These are phyloP conservation scores for Bhutanitis thaidina DNA, from an alignment of 2,888 invertebrate genomes.

Conservation along the genomic window DNA sequence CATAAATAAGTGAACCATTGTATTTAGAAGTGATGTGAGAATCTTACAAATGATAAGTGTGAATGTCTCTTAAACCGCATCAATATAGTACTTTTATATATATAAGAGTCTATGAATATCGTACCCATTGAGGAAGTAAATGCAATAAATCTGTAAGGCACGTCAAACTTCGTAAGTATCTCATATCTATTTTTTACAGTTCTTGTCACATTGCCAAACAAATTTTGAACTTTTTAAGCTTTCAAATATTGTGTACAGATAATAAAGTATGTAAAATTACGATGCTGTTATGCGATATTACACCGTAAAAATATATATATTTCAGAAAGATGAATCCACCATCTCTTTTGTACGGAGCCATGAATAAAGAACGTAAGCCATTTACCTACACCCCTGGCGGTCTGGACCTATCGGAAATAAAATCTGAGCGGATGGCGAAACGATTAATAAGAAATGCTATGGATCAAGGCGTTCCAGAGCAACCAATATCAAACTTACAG, in stretches of 20 bases:
- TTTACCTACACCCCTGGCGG: slow-evolving; percentile 97
- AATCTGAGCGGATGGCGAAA: slow-evolving; percentile 93
- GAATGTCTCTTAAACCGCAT: slow-evolving; percentile 31
- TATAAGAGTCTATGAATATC: slow-evolving; percentile 26
- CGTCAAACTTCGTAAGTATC: slow-evolving; percentile 64
- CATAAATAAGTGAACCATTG: slow-evolving; percentile 62
- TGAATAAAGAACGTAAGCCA: slow-evolving; percentile 96
- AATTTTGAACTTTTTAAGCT: slow-evolving; percentile 39
- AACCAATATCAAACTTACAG: slow-evolving; percentile 72
- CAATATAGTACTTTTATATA: slow-evolving; percentile 27
- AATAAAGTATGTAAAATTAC: slow-evolving; percentile 30
- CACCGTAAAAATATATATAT: slow-evolving; percentile 24
- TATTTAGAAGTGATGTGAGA: slow-evolving; percentile 57
- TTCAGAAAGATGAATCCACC: slow-evolving; percentile 85
- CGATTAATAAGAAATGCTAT: slow-evolving; percentile 80
- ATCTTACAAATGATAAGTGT: slow-evolving; percentile 38
- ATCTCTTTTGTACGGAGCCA: slow-evolving; percentile 91
- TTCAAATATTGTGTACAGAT: slow-evolving; percentile 37
- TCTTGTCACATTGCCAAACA: slow-evolving; percentile 70
- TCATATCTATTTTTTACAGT: slow-evolving; percentile 54
- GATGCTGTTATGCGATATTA: slow-evolving; percentile 25
- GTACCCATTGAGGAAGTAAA: slow-evolving; percentile 50
- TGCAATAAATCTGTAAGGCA: slow-evolving; percentile 47
- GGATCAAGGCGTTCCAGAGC: slow-evolving; percentile 85
- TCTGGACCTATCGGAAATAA: slow-evolving; percentile 93